Conservation (phyloP, 2,113 vertebrate genomes). For the Illadopsis cleaveri region DNA sequence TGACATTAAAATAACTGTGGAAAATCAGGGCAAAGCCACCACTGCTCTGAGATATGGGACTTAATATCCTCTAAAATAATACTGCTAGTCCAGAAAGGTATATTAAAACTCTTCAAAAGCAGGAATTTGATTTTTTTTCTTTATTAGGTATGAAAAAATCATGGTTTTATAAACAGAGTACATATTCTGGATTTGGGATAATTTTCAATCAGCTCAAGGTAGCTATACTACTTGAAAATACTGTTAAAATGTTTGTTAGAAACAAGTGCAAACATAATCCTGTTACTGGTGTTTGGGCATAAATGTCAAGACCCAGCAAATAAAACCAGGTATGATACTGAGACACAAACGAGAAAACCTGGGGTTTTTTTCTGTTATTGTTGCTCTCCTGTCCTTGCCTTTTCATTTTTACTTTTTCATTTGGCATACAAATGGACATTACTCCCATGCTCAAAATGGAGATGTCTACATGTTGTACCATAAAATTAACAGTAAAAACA, state of each 20-base stretch:
- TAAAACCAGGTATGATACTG: background rate
- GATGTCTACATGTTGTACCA: background rate
- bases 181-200: background rate
- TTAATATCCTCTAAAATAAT: background rate
- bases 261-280: background rate
- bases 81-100: background rate
- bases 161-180: background rate
- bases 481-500: background rate
- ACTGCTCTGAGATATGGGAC: background rate
- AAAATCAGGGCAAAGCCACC: background rate
- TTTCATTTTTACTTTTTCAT: background rate
- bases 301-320: background rate
- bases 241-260: background rate
- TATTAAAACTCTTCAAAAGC: background rate
- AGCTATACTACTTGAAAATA: background rate
- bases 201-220: background rate
- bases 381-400: background rate
- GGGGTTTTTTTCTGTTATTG: background rate
- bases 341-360: background rate
- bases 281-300: background rate
- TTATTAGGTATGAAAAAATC: background rate
- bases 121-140: background rate
- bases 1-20: background rate
- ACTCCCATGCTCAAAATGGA: background rate
- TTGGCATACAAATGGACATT: background rate